Conservation (phyloP, 2,113 vertebrate genomes). For the Cinclus mexicanus region DNA sequence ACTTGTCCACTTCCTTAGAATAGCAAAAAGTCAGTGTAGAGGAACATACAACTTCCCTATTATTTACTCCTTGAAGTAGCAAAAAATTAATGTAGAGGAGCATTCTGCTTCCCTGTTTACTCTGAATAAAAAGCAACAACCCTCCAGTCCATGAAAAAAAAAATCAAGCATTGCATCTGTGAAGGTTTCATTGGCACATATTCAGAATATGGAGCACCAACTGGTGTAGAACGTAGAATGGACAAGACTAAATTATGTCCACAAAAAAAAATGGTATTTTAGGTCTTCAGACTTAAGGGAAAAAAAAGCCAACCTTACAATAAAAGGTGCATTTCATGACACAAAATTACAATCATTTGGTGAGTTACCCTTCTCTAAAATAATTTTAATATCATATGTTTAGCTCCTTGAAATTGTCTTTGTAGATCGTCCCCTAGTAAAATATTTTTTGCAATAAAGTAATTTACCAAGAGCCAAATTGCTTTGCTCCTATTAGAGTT, state of each 20-base stretch:
- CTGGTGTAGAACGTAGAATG: not conserved
- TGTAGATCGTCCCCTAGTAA: conserved; percentile 6
- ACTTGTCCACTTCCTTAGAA: not conserved
- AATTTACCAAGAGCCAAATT: conserved; percentile 50
- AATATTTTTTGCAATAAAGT: conserved; percentile 32
- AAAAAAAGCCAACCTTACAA: not conserved
- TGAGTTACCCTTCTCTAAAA: not conserved
- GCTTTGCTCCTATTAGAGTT: conserved; percentile 15
- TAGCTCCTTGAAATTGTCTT: conserved; percentile 1
- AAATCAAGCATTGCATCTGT: not conserved
- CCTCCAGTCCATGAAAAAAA: not conserved
- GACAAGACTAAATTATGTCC: not conserved
- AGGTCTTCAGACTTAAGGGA: not conserved
- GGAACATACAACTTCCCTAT: not conserved
- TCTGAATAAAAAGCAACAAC: not conserved
- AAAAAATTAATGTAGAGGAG: not conserved
- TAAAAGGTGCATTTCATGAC: not conserved
- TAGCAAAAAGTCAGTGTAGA: not conserved
- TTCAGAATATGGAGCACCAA: not conserved
- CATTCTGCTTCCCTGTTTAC: not conserved
- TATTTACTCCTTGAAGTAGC: not conserved
- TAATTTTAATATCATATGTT: conserved; percentile 6
- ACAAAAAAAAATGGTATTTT: not conserved
- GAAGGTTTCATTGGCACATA: not conserved
- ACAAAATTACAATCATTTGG: not conserved